phyloP scores from a whole-genome alignment of 2,113 vertebrate genomes.

The Okapia johnstoni region DNA sequence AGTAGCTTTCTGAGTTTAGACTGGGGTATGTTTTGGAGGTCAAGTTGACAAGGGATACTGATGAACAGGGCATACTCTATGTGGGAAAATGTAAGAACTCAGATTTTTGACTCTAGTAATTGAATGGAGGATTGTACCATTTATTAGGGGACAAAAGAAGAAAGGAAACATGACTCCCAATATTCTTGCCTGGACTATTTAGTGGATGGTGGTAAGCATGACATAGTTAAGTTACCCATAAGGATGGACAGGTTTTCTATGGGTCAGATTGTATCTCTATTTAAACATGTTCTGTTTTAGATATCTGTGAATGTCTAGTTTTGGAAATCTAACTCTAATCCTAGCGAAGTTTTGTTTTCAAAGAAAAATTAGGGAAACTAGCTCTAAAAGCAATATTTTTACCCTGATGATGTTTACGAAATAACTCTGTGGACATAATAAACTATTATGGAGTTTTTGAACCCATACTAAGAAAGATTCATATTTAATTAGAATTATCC shows the following conservation, averaged over 20 bases:
- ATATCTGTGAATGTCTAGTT: not conserved
- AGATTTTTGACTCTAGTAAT: not conserved
- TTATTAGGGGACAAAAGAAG: not conserved
- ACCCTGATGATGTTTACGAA: not conserved
- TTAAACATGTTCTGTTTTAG: not conserved
- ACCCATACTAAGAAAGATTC: not conserved
- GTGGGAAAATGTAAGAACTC: not conserved
- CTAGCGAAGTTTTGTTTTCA: not conserved
- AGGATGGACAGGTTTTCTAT: not conserved
- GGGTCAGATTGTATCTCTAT: not conserved
- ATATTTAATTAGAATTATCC: conserved; percentile 6
- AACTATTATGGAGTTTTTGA: not conserved
- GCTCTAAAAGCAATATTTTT: not conserved
- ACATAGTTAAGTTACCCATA: not conserved
- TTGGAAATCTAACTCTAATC: not conserved
- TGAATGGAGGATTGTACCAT: not conserved
- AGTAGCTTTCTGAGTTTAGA: not conserved
- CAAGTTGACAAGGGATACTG: not conserved
- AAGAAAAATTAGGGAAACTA: not conserved
- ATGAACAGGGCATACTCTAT: not conserved
- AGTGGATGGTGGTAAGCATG: not conserved
- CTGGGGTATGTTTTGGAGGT: not conserved
- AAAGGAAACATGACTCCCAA: not conserved
- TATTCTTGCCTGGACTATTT: not conserved
- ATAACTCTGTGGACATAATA: not conserved